Percentiles rank a stretch among this genome's conserved stretches.
These are phyloP conservation scores for Isoperla grammatica DNA, from an alignment of 2,888 invertebrate species.

Conservation along the genomic window DNA sequence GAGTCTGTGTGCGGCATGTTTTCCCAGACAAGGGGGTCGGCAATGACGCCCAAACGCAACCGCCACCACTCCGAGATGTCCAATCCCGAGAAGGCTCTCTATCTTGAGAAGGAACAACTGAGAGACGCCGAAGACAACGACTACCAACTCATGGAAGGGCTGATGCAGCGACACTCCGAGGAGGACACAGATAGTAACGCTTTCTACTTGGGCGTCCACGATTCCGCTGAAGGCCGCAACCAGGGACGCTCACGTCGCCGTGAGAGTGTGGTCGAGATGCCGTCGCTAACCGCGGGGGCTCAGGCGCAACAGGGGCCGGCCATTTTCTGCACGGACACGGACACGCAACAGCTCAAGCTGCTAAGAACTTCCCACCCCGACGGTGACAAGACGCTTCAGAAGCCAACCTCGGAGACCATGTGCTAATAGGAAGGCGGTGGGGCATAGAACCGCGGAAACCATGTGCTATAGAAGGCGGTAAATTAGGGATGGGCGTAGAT, in stretches of 20 bases:
- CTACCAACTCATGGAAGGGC: constrained; percentile 83
- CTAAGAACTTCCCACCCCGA: background rate
- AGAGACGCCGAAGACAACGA: constrained; percentile 89
- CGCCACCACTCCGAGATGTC: constrained; percentile 71
- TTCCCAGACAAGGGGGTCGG: constrained; percentile 38
- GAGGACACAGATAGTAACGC: constrained; percentile 20
- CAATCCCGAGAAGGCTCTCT: constrained; percentile 76
- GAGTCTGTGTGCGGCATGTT: constrained; percentile 77
- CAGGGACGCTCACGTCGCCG: constrained; percentile 49
- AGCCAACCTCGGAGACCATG: constrained; percentile 26
- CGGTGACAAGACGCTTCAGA: constrained; percentile 11
- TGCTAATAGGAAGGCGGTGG: constrained; percentile 23
- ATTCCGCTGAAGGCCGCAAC: constrained; percentile 32
- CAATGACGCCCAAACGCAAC: constrained; percentile 42
- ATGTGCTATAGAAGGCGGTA: too few relatives aligned
- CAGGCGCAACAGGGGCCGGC: constrained; percentile 18
- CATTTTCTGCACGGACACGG: constrained; percentile 27
- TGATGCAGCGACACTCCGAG: constrained; percentile 67
- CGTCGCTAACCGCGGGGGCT: constrained; percentile 30
- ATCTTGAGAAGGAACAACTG: constrained; percentile 79
- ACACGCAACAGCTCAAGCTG: constrained; percentile 17
- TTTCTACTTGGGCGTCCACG: constrained; percentile 39
- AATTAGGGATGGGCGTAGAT: too few relatives aligned
- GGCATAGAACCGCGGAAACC: too few relatives aligned
- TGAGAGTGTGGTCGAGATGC: constrained; percentile 56